A percentile compares a stretch with the other conserved stretches of the same genome.
Evolutionary conservation across 2,888 invertebrate genomes (phyloP).

Genomic region (Terebella lapidaria): DNA sequence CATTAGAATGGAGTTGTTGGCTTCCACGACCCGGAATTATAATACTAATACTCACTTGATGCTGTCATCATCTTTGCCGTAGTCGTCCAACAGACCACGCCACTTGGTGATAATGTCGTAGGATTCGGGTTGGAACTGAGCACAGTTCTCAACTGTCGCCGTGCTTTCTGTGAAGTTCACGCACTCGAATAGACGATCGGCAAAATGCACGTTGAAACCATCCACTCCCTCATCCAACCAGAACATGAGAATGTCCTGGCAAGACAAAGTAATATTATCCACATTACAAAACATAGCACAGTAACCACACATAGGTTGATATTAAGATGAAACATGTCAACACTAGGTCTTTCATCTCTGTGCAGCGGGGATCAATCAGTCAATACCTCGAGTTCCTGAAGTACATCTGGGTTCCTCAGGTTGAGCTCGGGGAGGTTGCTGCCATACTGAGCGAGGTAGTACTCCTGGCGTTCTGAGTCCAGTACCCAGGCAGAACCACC

Average conservation of each 20-base stretch:
- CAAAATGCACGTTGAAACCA: slow-evolving; percentile 81
- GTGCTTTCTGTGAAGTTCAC: neutral
- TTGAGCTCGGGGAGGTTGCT: slow-evolving; percentile 46
- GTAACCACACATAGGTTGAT: neutral
- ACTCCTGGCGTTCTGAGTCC: slow-evolving; percentile 33
- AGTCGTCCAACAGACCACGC: slow-evolving; percentile 61
- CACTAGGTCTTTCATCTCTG: neutral
- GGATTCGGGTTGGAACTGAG: slow-evolving; percentile 54
- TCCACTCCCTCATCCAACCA: slow-evolving; percentile 76
- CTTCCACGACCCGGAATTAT: neutral
- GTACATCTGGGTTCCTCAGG: slow-evolving; percentile 36
- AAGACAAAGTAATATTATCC: too few relatives aligned
- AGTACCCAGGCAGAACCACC: slow-evolving; percentile 38
- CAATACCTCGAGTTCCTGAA: slow-evolving; percentile 39
- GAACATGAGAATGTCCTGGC: slow-evolving; percentile 9
- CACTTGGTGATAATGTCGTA: slow-evolving; percentile 62
- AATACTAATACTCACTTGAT: neutral
- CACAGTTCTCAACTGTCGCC: too few relatives aligned
- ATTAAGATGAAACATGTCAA: neutral
- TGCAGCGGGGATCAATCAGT: neutral
- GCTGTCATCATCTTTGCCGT: neutral
- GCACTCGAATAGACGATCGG: slow-evolving; percentile 61
- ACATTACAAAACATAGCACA: too few relatives aligned
- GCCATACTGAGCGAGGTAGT: slow-evolving; percentile 38
- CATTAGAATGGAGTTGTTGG: too few relatives aligned